These are phyloP conservation scores for Pelochelys cantorii DNA, from an alignment of 2,797 vertebrate genomes.

Conservation along the genomic window DNA sequence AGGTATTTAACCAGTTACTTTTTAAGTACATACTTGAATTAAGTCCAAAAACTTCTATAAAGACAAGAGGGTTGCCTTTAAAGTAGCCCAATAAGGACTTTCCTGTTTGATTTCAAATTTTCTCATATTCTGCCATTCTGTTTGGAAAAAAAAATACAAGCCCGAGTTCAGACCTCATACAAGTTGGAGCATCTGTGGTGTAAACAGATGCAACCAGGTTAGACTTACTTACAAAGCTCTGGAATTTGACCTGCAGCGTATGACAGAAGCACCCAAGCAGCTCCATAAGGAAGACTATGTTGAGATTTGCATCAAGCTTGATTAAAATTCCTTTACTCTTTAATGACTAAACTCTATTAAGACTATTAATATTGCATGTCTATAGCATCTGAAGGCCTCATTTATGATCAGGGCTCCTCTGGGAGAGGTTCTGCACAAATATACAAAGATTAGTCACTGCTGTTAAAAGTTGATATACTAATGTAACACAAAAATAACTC, in stretches of 20 bases:
- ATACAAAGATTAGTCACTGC: fast-evolving
- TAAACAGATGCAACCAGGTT: background rate
- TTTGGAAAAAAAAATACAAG: background rate
- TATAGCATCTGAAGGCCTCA: background rate
- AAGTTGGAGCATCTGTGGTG: background rate
- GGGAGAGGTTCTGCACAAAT: background rate
- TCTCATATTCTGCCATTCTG: background rate
- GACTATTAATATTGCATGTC: fast-evolving
- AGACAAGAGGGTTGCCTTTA: background rate
- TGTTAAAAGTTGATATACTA: background rate
- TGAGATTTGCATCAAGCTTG: background rate
- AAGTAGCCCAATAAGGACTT: background rate
- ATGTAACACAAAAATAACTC: background rate
- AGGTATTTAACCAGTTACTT: background rate
- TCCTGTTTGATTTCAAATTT: background rate
- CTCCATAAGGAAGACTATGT: background rate
- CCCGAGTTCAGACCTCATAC: background rate
- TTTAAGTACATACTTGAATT: background rate
- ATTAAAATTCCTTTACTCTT: background rate
- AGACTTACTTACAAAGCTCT: background rate
- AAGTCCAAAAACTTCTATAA: background rate
- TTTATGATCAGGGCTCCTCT: fast-evolving
- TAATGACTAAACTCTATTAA: background rate
- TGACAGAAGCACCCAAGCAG: fast-evolving
- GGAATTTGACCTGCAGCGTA: background rate